Conservation (phyloP, 2,797 vertebrate species). For the Sebastes nivosus region DNA sequence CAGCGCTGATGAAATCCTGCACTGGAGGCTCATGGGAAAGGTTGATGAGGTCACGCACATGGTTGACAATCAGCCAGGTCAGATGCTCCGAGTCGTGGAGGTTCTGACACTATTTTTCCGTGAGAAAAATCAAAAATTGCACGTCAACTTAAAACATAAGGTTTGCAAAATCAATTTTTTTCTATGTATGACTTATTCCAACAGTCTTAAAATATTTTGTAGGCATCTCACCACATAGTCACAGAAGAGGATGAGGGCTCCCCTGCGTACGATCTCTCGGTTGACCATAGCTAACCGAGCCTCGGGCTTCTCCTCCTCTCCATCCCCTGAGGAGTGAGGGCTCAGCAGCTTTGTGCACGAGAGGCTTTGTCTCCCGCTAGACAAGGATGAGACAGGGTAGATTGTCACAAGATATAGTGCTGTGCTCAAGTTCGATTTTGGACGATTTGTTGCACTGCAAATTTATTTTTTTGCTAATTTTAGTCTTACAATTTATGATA, state of each 20-base stretch:
- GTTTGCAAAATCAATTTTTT: not conserved
- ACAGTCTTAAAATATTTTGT: not conserved
- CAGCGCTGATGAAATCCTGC: conserved; percentile 97
- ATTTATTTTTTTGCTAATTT: not conserved
- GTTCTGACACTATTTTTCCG: conserved; percentile 91
- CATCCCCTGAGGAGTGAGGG: conserved; percentile 86
- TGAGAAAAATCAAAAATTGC: not conserved
- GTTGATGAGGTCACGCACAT: conserved; percentile 94
- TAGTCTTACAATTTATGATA: not conserved
- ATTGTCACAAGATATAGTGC: not conserved
- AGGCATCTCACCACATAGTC: conserved; percentile 93
- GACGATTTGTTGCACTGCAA: not conserved
- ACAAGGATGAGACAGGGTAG: not conserved
- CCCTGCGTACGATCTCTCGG: conserved; percentile 93
- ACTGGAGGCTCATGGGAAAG: conserved; percentile 97
- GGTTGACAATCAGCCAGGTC: conserved; percentile 98
- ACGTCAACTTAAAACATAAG: not conserved
- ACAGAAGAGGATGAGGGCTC: conserved; percentile 96
- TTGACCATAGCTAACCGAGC: conserved; percentile 89
- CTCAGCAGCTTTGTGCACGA: conserved; percentile 93
- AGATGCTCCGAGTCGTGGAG: conserved; percentile 97
- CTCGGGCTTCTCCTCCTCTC: conserved; percentile 80
- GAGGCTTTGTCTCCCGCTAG: conserved; percentile 88
- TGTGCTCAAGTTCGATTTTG: not conserved
- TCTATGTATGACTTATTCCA: not conserved